Evolutionary conservation across 1,140 invertebrate species (phyloP), one percentile per base, ranked within the genome.

Genomic region (Drosophila lini): DNA sequence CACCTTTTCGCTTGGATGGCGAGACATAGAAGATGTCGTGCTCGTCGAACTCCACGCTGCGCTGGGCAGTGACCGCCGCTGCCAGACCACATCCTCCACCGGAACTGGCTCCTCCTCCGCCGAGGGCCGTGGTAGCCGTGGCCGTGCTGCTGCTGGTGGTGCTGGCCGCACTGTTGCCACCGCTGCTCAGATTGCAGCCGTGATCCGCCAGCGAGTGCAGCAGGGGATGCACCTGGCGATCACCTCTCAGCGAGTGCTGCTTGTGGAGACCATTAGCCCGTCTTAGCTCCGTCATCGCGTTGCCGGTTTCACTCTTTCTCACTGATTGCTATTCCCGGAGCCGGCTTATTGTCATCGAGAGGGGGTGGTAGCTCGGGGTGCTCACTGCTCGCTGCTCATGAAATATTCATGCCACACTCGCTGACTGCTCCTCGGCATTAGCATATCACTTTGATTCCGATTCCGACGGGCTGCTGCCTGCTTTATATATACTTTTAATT

Each of bases 11-110:
- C 53, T 91, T 91, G 10, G 91, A 83, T 2, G 91, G 90, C 11
- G 91, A 91, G 1, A 91, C 85, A 58, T 91, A 91, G 60, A 91
- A 91, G 44, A 91, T 85, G 52, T 91, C 91, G 44, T 91, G 85
- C 57, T 91, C 91, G 44, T 91, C 90, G 53, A 91, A 91, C 41
- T 91, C 89, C 8, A 91, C 57, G 59, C 79, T 65, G 32, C 67
- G 74, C 7, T 77, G 74, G 15, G 22, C n/a, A 16, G 28, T 22
- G 9, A 55, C 47, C 42, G 57, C 36, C 42, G 61, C 38, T 50
- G 15, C 42, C 9, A 36, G 19, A 22, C 50, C 34, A 53, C 50
- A 53, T 19, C 42, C 45, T 44, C 61, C 64, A 22, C 44, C 58
- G 32, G 13, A 15, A 15, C 38, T 28, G 36, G 25, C n/a, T 13